phyloP scores from a whole-genome alignment of 2,113 vertebrate species.

The Psittacus erithacus region DNA sequence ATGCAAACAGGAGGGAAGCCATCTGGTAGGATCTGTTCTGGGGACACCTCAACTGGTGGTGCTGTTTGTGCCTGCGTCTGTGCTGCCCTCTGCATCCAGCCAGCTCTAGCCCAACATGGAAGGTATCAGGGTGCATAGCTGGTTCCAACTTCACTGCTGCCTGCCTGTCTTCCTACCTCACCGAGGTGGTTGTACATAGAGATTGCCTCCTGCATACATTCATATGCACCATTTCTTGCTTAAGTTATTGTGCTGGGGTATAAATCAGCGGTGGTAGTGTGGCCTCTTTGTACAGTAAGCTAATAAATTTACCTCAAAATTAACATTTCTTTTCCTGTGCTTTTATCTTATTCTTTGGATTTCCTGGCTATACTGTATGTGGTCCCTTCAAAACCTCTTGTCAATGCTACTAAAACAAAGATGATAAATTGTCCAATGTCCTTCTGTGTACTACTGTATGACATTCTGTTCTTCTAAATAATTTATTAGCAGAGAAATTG shows the following conservation, averaged over 20 bases:
- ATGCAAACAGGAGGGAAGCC: neutral
- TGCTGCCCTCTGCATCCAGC: neutral
- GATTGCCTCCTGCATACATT: neutral
- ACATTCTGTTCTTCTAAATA: slow-evolving; percentile 21
- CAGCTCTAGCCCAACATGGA: accelerated
- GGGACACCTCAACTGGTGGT: accelerated
- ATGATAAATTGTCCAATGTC: neutral
- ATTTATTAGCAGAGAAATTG: slow-evolving; percentile 17
- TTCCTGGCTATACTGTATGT: neutral
- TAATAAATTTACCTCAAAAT: neutral
- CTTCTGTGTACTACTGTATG: slow-evolving; percentile 3
- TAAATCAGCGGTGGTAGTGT: accelerated
- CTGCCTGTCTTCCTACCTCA: neutral
- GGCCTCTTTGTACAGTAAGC: neutral
- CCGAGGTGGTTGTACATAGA: accelerated
- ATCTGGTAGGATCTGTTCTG: neutral
- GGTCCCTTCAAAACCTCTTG: neutral
- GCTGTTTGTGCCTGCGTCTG: accelerated
- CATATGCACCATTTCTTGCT: accelerated
- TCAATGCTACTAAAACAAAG: neutral
- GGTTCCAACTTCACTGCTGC: neutral
- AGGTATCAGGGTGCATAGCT: accelerated
- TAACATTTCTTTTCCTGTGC: neutral
- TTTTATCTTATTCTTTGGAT: neutral
- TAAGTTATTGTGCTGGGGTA: neutral